Evolutionary conservation across 2,888 invertebrate species (phyloP), one percentile per base, ranked within the genome.

Genomic region (Melanostoma scalare): DNA sequence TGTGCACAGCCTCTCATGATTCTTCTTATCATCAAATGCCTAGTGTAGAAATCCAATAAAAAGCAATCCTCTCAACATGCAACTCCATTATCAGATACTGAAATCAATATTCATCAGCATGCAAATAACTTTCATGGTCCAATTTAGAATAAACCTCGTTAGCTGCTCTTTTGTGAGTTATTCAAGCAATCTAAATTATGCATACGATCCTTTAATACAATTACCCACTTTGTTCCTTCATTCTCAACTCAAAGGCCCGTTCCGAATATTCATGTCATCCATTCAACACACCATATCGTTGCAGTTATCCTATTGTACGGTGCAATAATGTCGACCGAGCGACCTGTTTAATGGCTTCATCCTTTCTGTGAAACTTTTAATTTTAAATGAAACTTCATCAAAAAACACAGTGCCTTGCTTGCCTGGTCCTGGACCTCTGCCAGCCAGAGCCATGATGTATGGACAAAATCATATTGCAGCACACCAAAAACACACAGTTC

Each of bases 331-430:
- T 71, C 55, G 46, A 40, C 40, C 31, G 65, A 20, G 20, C 20
- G 20, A 20, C 38, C 81, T 53, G 53, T 52, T 74, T 55, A 76
- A 76, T 76, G 67, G 71, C 76, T 60, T 76, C 65, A 55, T 76
- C 42, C 63, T 46, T 61, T 80, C 63, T 76, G 76, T 76, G 65
- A 67, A 76, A 81, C 53, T 81, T 81, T 81, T 72, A 81, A 81
- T 76, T 76, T 81, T 76, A 67, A 76, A 76, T 72, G 55, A 81
- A 81, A 76, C 60, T 61, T 67, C 53, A 79, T 68, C 65, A 67
- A 42, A 56, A 61, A 50, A 48, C 4, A 33, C 20, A 36, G 33
- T 40, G 44, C 60, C 61, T 31, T 63, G 33, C 52, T 71, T 40
- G 52, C n/a, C 6, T n/a, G 5, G 35, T 9, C 40, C 58, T 81